Percentiles rank a stretch among this genome's conserved stretches.
Evolutionary conservation across 2,888 invertebrate species (phyloP).

Genomic region (Nephrotoma guestfalica): DNA sequence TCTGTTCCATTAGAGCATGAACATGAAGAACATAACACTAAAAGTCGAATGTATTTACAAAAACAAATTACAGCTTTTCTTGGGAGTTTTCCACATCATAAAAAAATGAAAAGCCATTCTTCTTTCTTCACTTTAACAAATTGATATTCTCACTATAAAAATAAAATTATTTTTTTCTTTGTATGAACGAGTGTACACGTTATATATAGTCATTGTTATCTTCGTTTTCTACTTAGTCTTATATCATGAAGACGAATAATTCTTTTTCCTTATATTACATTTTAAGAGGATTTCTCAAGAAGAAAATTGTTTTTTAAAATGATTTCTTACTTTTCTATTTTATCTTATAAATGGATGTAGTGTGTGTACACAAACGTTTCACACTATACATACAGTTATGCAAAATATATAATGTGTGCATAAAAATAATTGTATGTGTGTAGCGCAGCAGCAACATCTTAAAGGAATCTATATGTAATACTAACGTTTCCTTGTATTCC

Average conservation of each 20-base stretch:
- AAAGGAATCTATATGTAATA: not conserved
- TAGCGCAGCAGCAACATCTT: not conserved
- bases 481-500: not conserved
- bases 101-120: not conserved
- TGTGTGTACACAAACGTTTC: not conserved
- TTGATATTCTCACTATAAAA: not conserved
- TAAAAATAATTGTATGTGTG: not conserved
- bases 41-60: not conserved
- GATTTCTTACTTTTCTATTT: not conserved
- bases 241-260: not conserved
- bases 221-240: not conserved
- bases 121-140: not conserved
- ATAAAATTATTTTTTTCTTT: not conserved
- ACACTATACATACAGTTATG: not conserved
- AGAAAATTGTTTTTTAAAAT: not conserved
- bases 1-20: not conserved
- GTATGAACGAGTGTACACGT: not conserved
- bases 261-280: not conserved
- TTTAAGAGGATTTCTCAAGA: not conserved
- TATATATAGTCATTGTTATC: not conserved
- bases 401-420: too few species aligned
- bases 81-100: not conserved
- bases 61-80: not conserved
- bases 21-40: not conserved
- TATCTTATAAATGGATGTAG: not conserved